Base-by-base conservation (phyloP, 2,113 vertebrate genomes). In the Ophthalmolycus amberensis region DNA sequence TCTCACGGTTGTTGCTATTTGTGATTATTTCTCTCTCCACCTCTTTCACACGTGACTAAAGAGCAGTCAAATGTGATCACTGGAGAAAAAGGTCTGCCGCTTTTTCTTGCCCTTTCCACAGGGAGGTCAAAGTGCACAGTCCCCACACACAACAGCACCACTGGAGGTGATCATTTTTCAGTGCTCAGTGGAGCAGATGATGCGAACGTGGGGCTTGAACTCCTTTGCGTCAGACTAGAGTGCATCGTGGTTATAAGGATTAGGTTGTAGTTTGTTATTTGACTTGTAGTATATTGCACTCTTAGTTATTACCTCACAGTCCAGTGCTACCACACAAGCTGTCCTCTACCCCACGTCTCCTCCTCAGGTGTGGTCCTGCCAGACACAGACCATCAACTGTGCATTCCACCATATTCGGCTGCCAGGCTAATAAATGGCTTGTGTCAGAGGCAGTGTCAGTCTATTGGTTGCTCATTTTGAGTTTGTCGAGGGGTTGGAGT, bases 361-460 rank as follows among this genome's bases (percentile, higher is more conserved):
- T 82, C 80, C 58, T 91, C 90, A 90, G 89, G 90, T 93, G 89
- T 88, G 88, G 91, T 90, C 88, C 87, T 89, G 87, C 42, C 76
- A 87, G 93, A 90, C 88, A 93, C 92, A 93, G 85, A 88, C 91
- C 92, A 92, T 93, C 92, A 91, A 88, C 82, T 91, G 92, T 86
- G 87, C 92, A 89, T 89, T 91, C 83, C 91, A 87, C 85, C 91
- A 89, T 89, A 73, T 92, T 91, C 89, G 80, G 71, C 91, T 89
- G 90, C 88, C 89, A 93, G 95, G 94, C 96, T 98, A 97, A 98
- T 97, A 98, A 97, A 98, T 97, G 96, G 93, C 94, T 95, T 88
- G 96, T 98, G 97, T 99, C 97, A 97, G 95, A 96, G 94, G 93
- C 89, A 92, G 95, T 97, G 97, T 98, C 97, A 97, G 96, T 94